Conservation (phyloP, 1,140 invertebrate species). For the Leptopilina boulardi region DNA sequence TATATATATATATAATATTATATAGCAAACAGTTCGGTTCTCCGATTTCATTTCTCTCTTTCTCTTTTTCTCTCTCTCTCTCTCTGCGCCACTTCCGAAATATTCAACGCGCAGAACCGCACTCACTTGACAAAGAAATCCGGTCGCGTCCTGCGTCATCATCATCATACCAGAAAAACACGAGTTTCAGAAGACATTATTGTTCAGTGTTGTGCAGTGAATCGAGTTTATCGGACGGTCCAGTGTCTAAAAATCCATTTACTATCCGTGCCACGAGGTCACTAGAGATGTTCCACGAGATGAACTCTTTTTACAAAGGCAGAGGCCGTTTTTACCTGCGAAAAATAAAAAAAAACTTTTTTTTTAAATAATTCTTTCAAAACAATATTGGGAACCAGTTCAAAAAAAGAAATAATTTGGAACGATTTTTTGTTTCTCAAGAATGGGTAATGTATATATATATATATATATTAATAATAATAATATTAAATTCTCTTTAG, state of each 20-base stretch:
- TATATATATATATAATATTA: too few species aligned
- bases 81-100: constrained; percentile 33
- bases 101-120: constrained; percentile 11
- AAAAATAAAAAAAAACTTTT: not conserved
- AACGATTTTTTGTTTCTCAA: too few species aligned
- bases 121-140: constrained; percentile 12
- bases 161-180: not conserved
- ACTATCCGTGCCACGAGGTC: constrained; percentile 17
- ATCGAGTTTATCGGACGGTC: constrained; percentile 9
- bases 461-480: too few species aligned
- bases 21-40: not conserved
- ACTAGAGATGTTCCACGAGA: not conserved
- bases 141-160: not conserved
- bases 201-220: constrained; percentile 27
- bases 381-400: too few species aligned
- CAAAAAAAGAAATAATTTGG: too few species aligned
- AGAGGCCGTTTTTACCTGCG: not conserved
- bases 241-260: constrained; percentile 4
- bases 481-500: too few species aligned
- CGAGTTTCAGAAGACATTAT: not conserved
- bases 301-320: not conserved
- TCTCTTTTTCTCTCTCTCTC: too few species aligned
- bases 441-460: too few species aligned
- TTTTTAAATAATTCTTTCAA: not conserved
- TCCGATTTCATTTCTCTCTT: constrained; percentile 28